Percentiles rank a stretch among this genome's conserved stretches.
phyloP scores from a whole-genome alignment of 2,113 vertebrate species.

The Apus apus region DNA sequence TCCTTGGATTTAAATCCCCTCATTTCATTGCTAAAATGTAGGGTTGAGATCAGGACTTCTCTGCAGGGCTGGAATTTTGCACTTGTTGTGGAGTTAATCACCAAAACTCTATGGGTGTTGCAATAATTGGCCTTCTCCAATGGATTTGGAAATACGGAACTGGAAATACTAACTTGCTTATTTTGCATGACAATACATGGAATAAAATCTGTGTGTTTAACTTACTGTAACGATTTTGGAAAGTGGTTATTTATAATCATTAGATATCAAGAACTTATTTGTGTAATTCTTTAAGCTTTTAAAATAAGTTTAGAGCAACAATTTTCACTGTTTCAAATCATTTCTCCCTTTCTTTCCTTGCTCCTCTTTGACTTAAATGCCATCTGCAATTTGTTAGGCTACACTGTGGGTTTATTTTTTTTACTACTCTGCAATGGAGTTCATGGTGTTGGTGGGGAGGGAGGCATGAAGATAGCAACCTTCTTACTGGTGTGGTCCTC shows the following conservation, averaged over 20 bases:
- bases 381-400: not conserved
- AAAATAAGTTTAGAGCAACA: not conserved
- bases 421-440: not conserved
- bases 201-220: conserved; percentile 20
- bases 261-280: not conserved
- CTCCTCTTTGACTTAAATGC: not conserved
- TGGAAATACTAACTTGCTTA: not conserved
- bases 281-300: not conserved
- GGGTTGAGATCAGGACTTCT: not conserved
- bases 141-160: not conserved
- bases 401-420: not conserved
- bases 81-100: not conserved
- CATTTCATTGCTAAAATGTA: not conserved
- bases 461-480: not conserved
- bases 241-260: not conserved
- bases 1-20: not conserved
- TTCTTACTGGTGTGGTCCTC: not conserved
- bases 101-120: not conserved
- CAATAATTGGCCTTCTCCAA: not conserved
- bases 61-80: not conserved
- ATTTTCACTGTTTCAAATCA: not conserved
- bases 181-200: conserved; percentile 15
- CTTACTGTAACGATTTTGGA: not conserved
- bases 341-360: not conserved
- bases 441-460: not conserved